A percentile compares a stretch with the other conserved stretches of the same genome.
These are phyloP conservation scores for Florisuga fusca DNA, from an alignment of 2,797 vertebrate genomes.

Conservation along the genomic window DNA sequence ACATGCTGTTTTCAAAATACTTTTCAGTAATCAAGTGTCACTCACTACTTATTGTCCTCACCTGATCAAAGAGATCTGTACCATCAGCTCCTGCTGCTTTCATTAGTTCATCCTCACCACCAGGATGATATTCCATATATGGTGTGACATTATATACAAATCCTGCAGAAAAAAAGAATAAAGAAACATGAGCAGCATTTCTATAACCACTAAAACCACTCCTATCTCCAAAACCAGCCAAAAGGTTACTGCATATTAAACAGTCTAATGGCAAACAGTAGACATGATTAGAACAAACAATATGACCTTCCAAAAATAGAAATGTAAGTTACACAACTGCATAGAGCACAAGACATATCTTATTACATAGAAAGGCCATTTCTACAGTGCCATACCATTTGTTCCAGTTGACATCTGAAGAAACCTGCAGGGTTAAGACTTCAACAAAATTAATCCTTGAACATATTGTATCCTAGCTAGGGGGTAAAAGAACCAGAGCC, in stretches of 20 bases:
- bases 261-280: background rate
- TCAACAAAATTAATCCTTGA: background rate
- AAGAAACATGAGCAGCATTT: background rate
- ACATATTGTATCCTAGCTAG: background rate
- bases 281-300: background rate
- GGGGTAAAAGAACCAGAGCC: background rate
- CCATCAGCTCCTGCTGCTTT: conserved; percentile 92
- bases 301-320: background rate
- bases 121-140: conserved; percentile 98
- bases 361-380: background rate
- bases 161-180: conserved; percentile 77
- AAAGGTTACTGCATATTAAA: background rate
- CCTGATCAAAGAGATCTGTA: conserved; percentile 97
- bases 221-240: background rate
- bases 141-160: conserved; percentile 94
- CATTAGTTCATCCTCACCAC: conserved; percentile 95
- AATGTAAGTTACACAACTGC: accelerated
- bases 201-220: background rate
- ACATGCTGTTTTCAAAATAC: background rate
- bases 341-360: background rate
- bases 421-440: background rate
- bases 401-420: background rate
- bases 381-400: background rate
- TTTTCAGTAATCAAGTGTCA: background rate
- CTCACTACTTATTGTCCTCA: conserved; percentile 52